A percentile compares a stretch with the other conserved stretches of the same genome.
Evolutionary conservation across 2,113 vertebrate genomes (phyloP).

Genomic region (Nasalis larvatus): DNA sequence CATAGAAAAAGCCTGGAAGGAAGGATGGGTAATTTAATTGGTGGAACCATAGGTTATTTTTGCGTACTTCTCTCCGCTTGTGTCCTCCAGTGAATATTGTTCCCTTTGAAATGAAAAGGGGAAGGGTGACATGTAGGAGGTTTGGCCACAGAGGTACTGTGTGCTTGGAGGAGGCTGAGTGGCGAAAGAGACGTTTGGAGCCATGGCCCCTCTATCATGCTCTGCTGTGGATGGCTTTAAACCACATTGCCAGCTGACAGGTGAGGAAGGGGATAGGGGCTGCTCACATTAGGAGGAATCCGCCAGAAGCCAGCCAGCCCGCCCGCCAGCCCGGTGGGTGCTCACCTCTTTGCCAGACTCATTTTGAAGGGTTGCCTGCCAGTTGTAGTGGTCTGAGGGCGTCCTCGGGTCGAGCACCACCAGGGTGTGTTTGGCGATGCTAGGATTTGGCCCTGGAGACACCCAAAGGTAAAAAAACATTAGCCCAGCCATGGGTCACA

Average conservation of each 20-base stretch:
- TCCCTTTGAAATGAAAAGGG: background rate
- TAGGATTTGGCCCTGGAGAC: constrained; percentile 65
- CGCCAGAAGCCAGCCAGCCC: background rate
- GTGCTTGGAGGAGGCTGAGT: background rate
- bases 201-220: background rate
- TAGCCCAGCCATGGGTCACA: background rate
- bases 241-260: background rate
- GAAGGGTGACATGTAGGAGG: background rate
- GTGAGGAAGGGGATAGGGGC: background rate
- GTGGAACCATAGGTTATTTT: background rate
- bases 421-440: constrained; percentile 38
- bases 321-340: rapidly evolving
- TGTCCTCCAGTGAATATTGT: background rate
- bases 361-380: constrained; percentile 47
- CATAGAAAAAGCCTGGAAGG: background rate
- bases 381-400: background rate
- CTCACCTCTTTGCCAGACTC: constrained; percentile 67
- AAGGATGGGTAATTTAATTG: background rate
- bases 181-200: rapidly evolving
- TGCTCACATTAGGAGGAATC: background rate
- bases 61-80: background rate
- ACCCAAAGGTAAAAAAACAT: background rate
- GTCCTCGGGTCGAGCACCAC: background rate
- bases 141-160: background rate
- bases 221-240: background rate